These are phyloP conservation scores for Prionailurus bengalensis DNA, from an alignment of 2,113 vertebrate genomes.

Conservation along the genomic window DNA sequence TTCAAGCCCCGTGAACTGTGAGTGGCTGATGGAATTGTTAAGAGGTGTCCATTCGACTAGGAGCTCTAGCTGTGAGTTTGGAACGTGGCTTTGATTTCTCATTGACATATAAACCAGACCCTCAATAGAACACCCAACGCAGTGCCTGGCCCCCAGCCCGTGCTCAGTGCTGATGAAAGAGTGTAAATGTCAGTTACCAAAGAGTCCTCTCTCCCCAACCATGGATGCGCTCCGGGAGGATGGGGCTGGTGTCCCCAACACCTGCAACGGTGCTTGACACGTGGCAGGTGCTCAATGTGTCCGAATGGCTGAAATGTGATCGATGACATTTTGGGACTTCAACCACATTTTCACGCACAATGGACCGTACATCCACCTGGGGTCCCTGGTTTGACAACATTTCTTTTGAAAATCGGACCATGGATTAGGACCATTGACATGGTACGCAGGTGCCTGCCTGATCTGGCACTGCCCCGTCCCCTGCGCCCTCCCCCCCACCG, in stretches of 20 bases:
- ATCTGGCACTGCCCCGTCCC: neutral
- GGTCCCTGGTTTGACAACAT: neutral
- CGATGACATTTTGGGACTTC: neutral
- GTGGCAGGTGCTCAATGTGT: neutral
- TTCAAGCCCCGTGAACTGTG: neutral
- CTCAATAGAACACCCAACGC: neutral
- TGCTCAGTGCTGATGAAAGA: neutral
- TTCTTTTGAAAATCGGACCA: neutral
- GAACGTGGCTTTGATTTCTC: neutral
- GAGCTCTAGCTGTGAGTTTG: neutral
- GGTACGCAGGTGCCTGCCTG: neutral
- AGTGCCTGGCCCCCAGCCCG: neutral
- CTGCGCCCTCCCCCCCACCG: fast-evolving
- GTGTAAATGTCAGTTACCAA: neutral
- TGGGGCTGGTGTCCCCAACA: neutral
- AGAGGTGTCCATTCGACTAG: neutral
- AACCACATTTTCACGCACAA: neutral
- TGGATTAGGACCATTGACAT: neutral
- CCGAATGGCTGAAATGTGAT: neutral
- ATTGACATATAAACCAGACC: neutral
- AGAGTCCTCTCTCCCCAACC: neutral
- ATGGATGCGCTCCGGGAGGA: neutral
- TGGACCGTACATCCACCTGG: neutral
- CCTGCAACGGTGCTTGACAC: neutral
- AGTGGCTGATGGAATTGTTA: neutral